Evolutionary conservation across 2,888 invertebrate species (phyloP), one percentile per base, ranked within the genome.

Genomic region (Ypsolopha sequella): DNA sequence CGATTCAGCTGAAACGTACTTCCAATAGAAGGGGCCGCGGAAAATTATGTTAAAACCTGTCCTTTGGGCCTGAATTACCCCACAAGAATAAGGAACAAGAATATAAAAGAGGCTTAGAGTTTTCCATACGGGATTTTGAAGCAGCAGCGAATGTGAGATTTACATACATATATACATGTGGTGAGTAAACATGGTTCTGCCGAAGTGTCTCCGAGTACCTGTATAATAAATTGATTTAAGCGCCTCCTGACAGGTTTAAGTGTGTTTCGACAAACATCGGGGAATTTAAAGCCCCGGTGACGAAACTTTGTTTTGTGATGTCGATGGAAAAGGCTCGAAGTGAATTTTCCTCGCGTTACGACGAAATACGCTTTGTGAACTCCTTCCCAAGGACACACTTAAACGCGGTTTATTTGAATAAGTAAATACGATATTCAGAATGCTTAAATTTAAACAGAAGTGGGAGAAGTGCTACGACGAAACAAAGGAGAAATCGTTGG

Each of bases 141-240:
- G 75, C 66, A 77, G 76, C 73, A 76, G 73, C 73, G 76, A 75
- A 79, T 70, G 69, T 61, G 62, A 75, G 75, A 80, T 84, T 81
- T 81, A 76, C 81, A 81, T 82, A 80, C 67, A 73, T 72, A 75
- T 69, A 71, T 63, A 48, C 50, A 50, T 33, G 39, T 49, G 68
- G 65, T 55, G 56, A 56, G 59, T 73, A 76, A 78, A 77, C 73
- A 79, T 70, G 73, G 64, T 70, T 69, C 66, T 70, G 67, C 65
- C 69, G 66, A 76, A 79, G 76, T 70, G 68, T 78, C 73, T 70
- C 68, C 65, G 65, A 76, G 78, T 75, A 79, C 76, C 73, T 81
- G 77, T 78, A 77, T 80, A 78, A 81, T 79, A 81, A 82, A 85
- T 84, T 82, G 82, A 82, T 84, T 84, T 82, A 84, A 79, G 81